Evolutionary conservation across 2,888 invertebrate species (phyloP).

Genomic region (Drosophila picticornis): DNA sequence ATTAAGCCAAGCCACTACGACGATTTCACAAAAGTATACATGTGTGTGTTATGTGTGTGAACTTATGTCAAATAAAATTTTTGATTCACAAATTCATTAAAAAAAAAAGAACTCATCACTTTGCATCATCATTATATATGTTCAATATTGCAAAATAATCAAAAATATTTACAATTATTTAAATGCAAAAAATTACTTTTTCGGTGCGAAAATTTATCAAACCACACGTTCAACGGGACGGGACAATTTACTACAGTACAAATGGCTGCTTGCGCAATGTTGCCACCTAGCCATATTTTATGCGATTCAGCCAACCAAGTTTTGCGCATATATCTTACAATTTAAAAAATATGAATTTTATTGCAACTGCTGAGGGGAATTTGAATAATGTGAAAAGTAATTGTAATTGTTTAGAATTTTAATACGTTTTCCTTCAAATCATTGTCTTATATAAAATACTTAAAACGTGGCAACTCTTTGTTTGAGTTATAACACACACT

Average conservation of each 20-base stretch:
- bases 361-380: neutral
- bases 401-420: neutral
- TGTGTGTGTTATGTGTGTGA: conserved; percentile 14
- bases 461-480: conserved; percentile 60
- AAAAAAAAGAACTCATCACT: neutral
- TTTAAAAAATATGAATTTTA: neutral
- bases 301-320: neutral
- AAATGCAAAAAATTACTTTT: conserved; percentile 33
- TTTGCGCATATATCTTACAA: neutral
- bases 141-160: neutral
- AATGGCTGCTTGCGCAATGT: conserved; percentile 52
- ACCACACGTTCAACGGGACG: conserved; percentile 62
- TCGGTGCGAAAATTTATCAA: conserved; percentile 44
- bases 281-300: conserved; percentile 55
- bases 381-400: neutral
- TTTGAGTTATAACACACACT: conserved; percentile 21
- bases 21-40: conserved; percentile 55
- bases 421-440: neutral
- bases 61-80: conserved; percentile 27
- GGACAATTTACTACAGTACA: conserved; percentile 57
- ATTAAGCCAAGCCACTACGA: conserved; percentile 61
- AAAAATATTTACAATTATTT: neutral
- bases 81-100: conserved; percentile 3
- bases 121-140: neutral
- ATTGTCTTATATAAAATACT: conserved; percentile 57